These are phyloP conservation scores for Cetonia aurata DNA, from an alignment of 2,888 invertebrate species.

Conservation along the genomic window DNA sequence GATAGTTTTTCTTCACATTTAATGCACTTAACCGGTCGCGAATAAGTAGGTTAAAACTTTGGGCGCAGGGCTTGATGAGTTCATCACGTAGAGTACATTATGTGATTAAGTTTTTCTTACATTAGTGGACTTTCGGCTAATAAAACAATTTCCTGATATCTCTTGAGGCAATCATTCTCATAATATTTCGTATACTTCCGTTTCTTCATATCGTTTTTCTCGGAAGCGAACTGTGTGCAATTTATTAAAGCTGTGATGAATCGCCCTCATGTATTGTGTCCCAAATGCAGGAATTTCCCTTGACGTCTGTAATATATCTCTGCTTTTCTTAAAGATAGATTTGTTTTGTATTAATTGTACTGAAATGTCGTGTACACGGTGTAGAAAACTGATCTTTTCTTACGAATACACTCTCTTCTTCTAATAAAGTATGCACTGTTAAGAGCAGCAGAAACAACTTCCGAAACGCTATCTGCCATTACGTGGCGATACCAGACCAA, in stretches of 20 bases:
- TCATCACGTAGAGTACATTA: neutral
- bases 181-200: neutral
- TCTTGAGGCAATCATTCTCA: neutral
- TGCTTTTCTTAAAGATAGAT: neutral
- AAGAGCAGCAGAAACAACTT: too few relatives aligned
- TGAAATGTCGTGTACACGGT: too few relatives aligned
- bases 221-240: neutral
- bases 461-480: too few relatives aligned
- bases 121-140: neutral
- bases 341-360: too few relatives aligned
- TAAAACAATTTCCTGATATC: neutral
- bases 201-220: neutral
- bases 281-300: neutral
- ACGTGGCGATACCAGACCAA: too few relatives aligned
- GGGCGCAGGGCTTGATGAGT: neutral
- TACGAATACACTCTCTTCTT: too few relatives aligned
- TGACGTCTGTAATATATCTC: neutral
- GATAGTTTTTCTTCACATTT: too few relatives aligned
- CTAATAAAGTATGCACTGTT: too few relatives aligned
- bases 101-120: neutral
- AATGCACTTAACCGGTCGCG: too few relatives aligned
- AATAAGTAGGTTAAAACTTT: neutral
- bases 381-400: too few relatives aligned
- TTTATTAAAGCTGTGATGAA: neutral
- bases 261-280: neutral